A percentile compares a stretch with the other conserved stretches of the same genome.
Evolutionary conservation across 2,888 invertebrate species (phyloP).

Genomic region (Micoletzkya japonica): DNA sequence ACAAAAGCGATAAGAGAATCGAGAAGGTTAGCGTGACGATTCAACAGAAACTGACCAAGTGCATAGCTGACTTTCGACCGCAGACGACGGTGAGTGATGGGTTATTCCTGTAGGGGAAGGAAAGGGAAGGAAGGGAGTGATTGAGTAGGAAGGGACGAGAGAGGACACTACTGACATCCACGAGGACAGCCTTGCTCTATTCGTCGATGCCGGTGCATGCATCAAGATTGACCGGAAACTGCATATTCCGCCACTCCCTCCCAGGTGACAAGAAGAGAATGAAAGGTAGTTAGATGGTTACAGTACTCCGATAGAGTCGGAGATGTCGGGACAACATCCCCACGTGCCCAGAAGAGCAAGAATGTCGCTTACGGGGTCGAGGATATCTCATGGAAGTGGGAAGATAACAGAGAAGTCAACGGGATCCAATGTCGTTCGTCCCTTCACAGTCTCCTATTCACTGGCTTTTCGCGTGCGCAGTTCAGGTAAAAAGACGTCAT

Average conservation of each 20-base stretch:
- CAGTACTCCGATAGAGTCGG: slow-evolving; percentile 16
- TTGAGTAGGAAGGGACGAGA: not conserved
- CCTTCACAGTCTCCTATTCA: not conserved
- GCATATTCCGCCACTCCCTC: slow-evolving; percentile 49
- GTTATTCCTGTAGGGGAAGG: not conserved
- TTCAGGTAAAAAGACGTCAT: no score
- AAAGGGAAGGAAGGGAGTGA: not conserved
- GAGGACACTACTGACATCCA: slow-evolving; percentile 37
- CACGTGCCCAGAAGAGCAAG: not conserved
- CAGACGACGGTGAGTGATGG: not conserved
- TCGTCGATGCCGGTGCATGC: slow-evolving; percentile 49
- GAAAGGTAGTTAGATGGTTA: not conserved
- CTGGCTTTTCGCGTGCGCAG: slow-evolving; percentile 24
- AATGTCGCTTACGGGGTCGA: slow-evolving; percentile 6
- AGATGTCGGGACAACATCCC: not conserved
- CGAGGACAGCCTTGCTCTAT: slow-evolving; percentile 55
- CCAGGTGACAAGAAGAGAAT: slow-evolving; percentile 35
- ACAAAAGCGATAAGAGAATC: slow-evolving; percentile 11
- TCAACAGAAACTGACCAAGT: slow-evolving; percentile 5
- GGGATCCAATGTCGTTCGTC: not conserved
- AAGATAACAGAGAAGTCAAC: not conserved
- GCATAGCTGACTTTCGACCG: no score
- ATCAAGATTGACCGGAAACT: slow-evolving; percentile 55
- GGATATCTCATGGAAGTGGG: slow-evolving; percentile 7
- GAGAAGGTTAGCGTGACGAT: slow-evolving; percentile 28